These are phyloP conservation scores for Lytechinus pictus DNA, from an alignment of 35 echinoderm and acorn worm genomes.

Conservation along the genomic window DNA sequence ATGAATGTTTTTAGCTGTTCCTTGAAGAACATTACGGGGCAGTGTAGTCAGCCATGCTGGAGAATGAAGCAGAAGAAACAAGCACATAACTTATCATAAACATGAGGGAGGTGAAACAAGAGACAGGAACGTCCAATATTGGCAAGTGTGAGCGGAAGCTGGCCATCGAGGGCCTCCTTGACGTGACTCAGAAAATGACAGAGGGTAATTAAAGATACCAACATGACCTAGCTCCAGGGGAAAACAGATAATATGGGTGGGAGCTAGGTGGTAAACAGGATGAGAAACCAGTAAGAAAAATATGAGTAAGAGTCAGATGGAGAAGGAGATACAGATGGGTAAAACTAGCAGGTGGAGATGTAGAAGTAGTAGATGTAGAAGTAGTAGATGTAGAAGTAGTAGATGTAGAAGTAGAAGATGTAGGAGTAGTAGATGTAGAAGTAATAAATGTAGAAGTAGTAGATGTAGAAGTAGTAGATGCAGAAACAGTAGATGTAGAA, in stretches of 20 bases:
- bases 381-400: no score
- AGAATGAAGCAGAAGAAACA: background rate
- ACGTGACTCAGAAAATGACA: background rate
- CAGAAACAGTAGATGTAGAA: no score
- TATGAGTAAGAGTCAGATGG: background rate
- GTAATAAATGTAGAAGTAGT: no score
- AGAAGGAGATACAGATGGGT: background rate
- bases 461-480: no score
- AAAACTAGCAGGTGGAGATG: no score
- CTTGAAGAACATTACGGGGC: background rate
- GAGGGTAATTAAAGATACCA: background rate
- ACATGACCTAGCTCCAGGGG: background rate
- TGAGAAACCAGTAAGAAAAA: background rate
- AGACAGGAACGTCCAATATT: conserved; percentile 12
- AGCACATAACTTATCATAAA: background rate
- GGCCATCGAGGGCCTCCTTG: background rate
- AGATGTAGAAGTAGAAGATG: background rate
- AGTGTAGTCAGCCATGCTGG: background rate
- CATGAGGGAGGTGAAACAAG: background rate
- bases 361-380: no score
- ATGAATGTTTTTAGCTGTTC: background rate
- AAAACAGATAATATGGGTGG: background rate
- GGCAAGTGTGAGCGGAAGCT: conserved; percentile 7
- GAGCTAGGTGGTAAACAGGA: background rate
- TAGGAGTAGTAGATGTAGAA: no score